A percentile compares a stretch with the other conserved stretches of the same genome.
Evolutionary conservation across 2,113 vertebrate species (phyloP).

Genomic region (Numida meleagris): DNA sequence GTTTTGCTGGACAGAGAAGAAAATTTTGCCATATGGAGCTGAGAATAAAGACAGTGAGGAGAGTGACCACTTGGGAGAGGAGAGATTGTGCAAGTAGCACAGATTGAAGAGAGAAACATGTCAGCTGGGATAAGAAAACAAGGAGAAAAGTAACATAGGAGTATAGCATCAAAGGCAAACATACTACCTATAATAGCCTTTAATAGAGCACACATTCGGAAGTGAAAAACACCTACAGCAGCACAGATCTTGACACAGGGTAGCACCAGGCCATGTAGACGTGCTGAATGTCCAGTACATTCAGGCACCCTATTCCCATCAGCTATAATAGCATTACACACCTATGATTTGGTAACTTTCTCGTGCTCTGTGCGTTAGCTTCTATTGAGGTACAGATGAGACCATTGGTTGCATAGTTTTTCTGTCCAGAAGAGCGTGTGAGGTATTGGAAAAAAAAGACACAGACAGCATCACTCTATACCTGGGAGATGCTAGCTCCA

Average conservation of each 20-base stretch:
- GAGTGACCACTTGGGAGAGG: fast-evolving
- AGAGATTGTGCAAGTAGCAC: not conserved
- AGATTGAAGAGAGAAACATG: not conserved
- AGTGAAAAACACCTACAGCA: not conserved
- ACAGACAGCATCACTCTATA: not conserved
- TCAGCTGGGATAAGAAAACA: not conserved
- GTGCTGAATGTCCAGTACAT: not conserved
- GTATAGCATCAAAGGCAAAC: not conserved
- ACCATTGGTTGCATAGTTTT: not conserved
- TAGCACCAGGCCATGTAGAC: not conserved
- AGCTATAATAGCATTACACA: not conserved
- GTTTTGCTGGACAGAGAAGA: not conserved
- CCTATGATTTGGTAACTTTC: not conserved
- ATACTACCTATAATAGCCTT: not conserved
- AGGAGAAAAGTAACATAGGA: not conserved
- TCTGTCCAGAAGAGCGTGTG: not conserved
- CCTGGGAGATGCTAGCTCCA: not conserved
- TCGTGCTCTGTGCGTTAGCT: not conserved
- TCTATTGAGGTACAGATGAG: not conserved
- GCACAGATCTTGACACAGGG: not conserved
- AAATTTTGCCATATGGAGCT: not conserved
- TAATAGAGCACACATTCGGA: not conserved
- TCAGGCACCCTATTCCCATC: not conserved
- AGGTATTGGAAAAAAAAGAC: not conserved
- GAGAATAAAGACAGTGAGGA: not conserved